A percentile compares a stretch with the other conserved stretches of the same genome.
These are phyloP conservation scores for Smithornis capensis DNA, from an alignment of 2,113 vertebrate species.

Conservation along the genomic window DNA sequence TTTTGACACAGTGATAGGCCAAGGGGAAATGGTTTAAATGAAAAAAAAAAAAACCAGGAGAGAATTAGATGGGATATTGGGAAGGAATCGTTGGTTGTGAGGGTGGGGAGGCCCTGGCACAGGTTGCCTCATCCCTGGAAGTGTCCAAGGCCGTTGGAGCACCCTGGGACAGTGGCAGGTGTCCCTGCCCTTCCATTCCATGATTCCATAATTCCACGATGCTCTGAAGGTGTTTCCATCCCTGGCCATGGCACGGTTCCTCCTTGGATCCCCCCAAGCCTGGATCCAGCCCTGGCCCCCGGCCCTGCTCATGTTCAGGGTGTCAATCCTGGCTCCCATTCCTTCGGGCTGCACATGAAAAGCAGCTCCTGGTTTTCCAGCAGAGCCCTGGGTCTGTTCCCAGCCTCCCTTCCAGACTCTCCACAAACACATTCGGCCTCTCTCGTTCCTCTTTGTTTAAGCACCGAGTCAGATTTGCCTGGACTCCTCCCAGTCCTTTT, in stretches of 20 bases:
- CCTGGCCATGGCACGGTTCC: accelerated
- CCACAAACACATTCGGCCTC: neutral
- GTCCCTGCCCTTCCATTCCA: neutral
- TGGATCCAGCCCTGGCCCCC: neutral
- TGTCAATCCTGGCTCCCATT: accelerated
- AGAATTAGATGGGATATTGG: neutral
- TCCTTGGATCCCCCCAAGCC: accelerated
- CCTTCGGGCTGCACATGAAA: neutral
- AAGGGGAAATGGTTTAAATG: neutral
- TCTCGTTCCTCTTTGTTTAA: neutral
- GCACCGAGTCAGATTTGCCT: neutral
- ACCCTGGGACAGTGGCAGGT: accelerated
- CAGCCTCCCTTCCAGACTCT: neutral
- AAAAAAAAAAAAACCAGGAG: neutral
- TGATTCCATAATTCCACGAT: neutral
- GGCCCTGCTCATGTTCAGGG: neutral
- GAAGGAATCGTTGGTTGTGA: neutral
- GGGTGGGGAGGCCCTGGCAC: neutral
- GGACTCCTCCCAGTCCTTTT: neutral
- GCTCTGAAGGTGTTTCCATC: neutral
- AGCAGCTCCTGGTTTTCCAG: neutral
- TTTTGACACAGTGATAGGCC: neutral
- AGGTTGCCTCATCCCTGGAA: neutral
- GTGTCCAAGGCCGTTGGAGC: neutral
- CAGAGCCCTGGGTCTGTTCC: neutral